Evolutionary conservation across 2,888 invertebrate species (phyloP).

Genomic region (Athalia rosae): DNA sequence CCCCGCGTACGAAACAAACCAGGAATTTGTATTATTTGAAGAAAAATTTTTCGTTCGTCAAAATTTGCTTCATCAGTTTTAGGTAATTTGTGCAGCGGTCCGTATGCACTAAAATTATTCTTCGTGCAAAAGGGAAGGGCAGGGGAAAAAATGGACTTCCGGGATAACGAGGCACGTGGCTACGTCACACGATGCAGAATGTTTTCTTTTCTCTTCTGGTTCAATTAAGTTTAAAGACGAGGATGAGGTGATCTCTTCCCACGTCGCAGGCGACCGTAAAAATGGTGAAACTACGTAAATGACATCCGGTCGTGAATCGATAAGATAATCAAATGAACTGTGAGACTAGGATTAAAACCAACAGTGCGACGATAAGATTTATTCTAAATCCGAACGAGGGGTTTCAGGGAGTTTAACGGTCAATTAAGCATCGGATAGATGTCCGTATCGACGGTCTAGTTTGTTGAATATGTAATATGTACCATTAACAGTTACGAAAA

Average conservation of each 20-base stretch:
- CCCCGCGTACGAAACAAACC: background rate
- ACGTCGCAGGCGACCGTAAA: no score
- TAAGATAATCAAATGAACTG: slow-evolving; percentile 19
- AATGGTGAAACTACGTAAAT: background rate
- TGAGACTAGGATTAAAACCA: slow-evolving; percentile 9
- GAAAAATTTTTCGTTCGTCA: background rate
- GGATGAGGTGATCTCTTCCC: no score
- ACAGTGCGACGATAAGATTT: slow-evolving; percentile 36
- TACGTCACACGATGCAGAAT: no score
- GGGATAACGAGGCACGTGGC: no score
- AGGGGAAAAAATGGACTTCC: no score
- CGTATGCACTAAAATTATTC: no score
- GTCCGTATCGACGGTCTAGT: background rate
- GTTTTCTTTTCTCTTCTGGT: no score
- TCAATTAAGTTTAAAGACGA: no score
- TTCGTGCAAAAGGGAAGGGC: no score
- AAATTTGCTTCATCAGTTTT: slow-evolving; percentile 24
- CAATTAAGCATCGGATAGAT: slow-evolving; percentile 4
- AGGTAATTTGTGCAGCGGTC: background rate
- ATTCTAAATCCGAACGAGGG: slow-evolving; percentile 27
- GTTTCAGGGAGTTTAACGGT: slow-evolving; percentile 14
- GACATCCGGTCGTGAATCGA: background rate
- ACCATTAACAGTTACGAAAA: background rate
- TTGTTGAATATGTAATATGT: background rate
- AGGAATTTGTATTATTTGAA: background rate